A percentile compares a stretch with the other conserved stretches of the same genome.
phyloP scores from a whole-genome alignment of 1,140 invertebrate genomes.

The Epicauta chinensis region DNA sequence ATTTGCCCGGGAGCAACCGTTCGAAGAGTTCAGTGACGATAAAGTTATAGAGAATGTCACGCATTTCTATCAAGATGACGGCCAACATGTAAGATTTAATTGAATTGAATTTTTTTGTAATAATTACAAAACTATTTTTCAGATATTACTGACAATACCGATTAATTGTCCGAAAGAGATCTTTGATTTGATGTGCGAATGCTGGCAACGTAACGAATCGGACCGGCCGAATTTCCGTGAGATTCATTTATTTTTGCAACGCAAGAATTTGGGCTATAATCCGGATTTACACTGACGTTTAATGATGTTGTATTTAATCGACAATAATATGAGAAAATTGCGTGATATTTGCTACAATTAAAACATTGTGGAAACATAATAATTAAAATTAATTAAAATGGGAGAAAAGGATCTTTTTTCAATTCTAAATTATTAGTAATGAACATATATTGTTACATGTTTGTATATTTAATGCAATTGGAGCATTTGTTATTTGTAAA shows the following conservation, averaged over 20 bases:
- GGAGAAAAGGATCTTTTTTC: neutral
- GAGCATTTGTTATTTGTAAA: slow-evolving; percentile 9
- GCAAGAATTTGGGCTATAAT: slow-evolving; percentile 82
- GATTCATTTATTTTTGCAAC: slow-evolving; percentile 84
- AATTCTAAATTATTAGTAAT: no score
- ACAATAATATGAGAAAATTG: slow-evolving; percentile 30
- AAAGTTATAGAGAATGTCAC: slow-evolving; percentile 73
- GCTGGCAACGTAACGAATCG: slow-evolving; percentile 81
- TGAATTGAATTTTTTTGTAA: neutral
- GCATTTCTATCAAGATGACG: slow-evolving; percentile 61
- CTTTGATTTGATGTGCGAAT: slow-evolving; percentile 89
- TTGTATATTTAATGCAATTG: neutral
- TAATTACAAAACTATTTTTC: slow-evolving; percentile 29
- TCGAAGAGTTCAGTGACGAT: slow-evolving; percentile 68
- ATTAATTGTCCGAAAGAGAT: slow-evolving; percentile 82
- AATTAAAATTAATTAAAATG: slow-evolving; percentile 6
- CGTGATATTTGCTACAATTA: slow-evolving; percentile 14
- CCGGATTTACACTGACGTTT: slow-evolving; percentile 42
- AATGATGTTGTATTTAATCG: slow-evolving; percentile 20
- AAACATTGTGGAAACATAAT: slow-evolving; percentile 1
- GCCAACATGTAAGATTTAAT: slow-evolving; percentile 49
- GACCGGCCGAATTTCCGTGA: slow-evolving; percentile 86
- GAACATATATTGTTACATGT: no score
- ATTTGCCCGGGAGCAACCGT: slow-evolving; percentile 77
- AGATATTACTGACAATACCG: slow-evolving; percentile 66